These are phyloP conservation scores for Zingel zingel DNA, from an alignment of 2,113 vertebrate genomes.

Conservation along the genomic window DNA sequence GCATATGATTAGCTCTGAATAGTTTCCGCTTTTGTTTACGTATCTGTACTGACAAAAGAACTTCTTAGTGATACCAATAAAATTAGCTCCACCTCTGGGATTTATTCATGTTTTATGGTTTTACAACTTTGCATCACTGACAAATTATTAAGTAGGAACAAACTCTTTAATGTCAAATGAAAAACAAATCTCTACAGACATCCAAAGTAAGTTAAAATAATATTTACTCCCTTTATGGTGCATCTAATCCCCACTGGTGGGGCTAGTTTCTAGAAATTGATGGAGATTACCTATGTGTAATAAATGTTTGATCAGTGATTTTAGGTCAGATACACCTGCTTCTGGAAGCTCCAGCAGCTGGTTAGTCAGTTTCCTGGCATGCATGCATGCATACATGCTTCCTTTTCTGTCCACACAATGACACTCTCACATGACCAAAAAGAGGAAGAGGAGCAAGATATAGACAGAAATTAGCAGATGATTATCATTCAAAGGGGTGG, in stretches of 20 bases:
- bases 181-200: background rate
- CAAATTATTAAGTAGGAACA: conserved; percentile 10
- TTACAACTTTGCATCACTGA: conserved; percentile 40
- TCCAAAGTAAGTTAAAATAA: background rate
- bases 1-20: conserved; percentile 8
- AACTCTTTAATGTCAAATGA: conserved; percentile 21
- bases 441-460: background rate
- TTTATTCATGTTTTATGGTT: conserved; percentile 10
- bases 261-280: background rate
- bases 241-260: background rate
- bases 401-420: background rate
- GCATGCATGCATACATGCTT: background rate
- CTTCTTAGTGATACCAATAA: background rate
- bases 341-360: background rate
- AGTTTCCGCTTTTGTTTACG: conserved; percentile 3
- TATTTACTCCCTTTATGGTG: background rate
- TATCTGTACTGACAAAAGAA: background rate
- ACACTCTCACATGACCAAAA: background rate
- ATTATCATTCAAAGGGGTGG: background rate
- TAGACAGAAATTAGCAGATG: background rate
- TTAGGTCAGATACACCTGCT: background rate
- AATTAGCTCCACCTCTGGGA: conserved; percentile 3
- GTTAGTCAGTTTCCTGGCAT: background rate
- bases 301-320: background rate
- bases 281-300: background rate